Base-by-base conservation (phyloP, 2,113 vertebrate genomes). In the Myodes glareolus region DNA sequence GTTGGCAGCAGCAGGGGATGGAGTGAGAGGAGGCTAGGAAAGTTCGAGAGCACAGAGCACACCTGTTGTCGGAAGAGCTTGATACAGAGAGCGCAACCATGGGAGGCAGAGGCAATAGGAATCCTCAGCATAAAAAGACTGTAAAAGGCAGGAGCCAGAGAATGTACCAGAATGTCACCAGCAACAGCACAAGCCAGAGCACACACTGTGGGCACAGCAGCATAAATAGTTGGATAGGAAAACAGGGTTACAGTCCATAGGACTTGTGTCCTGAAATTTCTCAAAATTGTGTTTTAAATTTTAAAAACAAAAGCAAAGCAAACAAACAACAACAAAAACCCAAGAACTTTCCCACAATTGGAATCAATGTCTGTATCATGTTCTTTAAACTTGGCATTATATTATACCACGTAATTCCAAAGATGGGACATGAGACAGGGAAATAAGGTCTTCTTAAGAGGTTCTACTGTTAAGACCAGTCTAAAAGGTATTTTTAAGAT, bases 41-140 rank as follows among this genome's bases (percentile, higher is more conserved):
- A 85, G 73, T 50, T 73, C 80, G 23, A 65, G 88, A 73, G 13
- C 33, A 39, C 9, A 61, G 31, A 39, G 27, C 67, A 93, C 78
- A 67, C 55, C 16, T 94, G 72, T 92, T 91, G 76, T 33, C 77
- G 75, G 23, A 89, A 92, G 33, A 47, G 36, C 61, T 92, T 87
- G 47, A 5, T 21, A 52, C 10, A 39, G 1, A 36, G 21, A 94
- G 19, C 78, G 31, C 55, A 90, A 55, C 9, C 13, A 70, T 0
- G 25, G 52, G 91, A 63, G 78, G 65, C 25, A 75, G 76, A 92
- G 67, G 42, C 12, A 90, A 1, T 61, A 58, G 76, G 47, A 93
- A 94, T 81, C 36, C 6, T n/a, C 65, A 52, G 21, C 50, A 68
- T 9, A 90, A 73, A 67, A 88, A 90, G 29, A 19, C 58, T 7